Evolutionary conservation across 2,797 vertebrate species (phyloP).

Genomic region (Sebastes goodei): DNA sequence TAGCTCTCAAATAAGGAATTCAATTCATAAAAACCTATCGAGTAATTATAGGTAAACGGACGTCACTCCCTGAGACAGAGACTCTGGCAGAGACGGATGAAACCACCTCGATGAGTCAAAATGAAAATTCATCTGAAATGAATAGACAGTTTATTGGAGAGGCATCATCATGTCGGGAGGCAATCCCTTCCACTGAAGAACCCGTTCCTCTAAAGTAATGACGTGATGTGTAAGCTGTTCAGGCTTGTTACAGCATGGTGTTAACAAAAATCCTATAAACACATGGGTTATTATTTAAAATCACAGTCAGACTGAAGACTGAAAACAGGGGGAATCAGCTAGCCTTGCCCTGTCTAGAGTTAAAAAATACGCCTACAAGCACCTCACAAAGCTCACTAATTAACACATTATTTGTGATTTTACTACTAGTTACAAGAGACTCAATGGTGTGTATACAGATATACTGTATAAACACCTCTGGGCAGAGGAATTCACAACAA

Average conservation of each 20-base stretch:
- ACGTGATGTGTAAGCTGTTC: not conserved
- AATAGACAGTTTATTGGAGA: not conserved
- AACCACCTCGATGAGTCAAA: conserved; percentile 35
- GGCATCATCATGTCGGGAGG: not conserved
- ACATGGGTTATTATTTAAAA: not conserved
- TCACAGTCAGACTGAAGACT: not conserved
- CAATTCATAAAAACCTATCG: not conserved
- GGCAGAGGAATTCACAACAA: too few relatives aligned
- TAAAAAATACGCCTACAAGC: not conserved
- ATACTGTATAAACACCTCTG: too few relatives aligned
- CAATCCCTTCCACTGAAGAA: not conserved
- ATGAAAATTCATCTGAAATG: not conserved
- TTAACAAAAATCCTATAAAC: not conserved
- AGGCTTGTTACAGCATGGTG: not conserved
- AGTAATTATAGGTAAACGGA: not conserved
- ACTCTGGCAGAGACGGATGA: conserved; percentile 4
- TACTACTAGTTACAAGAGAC: too few relatives aligned
- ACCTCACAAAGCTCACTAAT: not conserved
- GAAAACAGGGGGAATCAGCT: not conserved
- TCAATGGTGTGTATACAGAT: too few relatives aligned
- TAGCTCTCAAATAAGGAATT: not conserved
- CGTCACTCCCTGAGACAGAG: not conserved
- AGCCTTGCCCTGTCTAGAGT: not conserved
- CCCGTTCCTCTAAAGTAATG: not conserved
- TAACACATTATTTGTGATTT: not conserved